Base-by-base conservation (phyloP, 2,888 invertebrate species). In the Oxyscelio sp. region DNA sequence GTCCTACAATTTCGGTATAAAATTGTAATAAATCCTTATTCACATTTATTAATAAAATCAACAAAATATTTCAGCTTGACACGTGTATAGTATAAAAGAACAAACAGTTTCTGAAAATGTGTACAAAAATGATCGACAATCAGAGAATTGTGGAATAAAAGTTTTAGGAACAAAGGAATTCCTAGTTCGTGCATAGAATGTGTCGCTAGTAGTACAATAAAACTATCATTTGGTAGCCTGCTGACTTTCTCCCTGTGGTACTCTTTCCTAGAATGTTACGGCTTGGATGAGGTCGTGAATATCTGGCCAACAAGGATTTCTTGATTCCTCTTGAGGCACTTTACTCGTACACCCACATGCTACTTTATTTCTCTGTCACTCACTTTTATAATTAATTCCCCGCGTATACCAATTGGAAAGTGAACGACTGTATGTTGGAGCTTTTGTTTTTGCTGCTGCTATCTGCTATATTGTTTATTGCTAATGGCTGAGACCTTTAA, bases 301-400 rank as follows among this genome's bases (percentile, higher is more conserved):
- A 83, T 85, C 82, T 75, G 65, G 50, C 17, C 82, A 78, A 85
- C 80, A 77, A 85, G 84, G 81, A 70, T 81, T 66, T 61, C 84
- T 84, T 86, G 87, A 87, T 88, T 89, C 87, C 87, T 87, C 88
- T 80, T 21, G 88, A 87, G 86, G 75, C 82, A 74, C 43, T 77
- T 63, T n/a, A n/a, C 24, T 56, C 17, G 11, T 11, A 3, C 48
- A 5, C 17, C 22, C 6, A n/a, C n/a, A n/a, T n/a, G n/a, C n/a
- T n/a, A n/a, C n/a, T n/a, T n/a, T n/a, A n/a, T n/a, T 61, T 24
- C 43, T 21, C 22, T 21, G 11, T 15, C 52, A n/a, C 19, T 15
- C 45, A 4, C 15, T 22, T 82, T 75, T 83, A 85, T 86, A 87
- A 87, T 89, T 86, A 87, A 88, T 86, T 86, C 65, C 48, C 73